Evolutionary conservation across 2,888 invertebrate species (phyloP).

Genomic region (Pseudoips prasinana): DNA sequence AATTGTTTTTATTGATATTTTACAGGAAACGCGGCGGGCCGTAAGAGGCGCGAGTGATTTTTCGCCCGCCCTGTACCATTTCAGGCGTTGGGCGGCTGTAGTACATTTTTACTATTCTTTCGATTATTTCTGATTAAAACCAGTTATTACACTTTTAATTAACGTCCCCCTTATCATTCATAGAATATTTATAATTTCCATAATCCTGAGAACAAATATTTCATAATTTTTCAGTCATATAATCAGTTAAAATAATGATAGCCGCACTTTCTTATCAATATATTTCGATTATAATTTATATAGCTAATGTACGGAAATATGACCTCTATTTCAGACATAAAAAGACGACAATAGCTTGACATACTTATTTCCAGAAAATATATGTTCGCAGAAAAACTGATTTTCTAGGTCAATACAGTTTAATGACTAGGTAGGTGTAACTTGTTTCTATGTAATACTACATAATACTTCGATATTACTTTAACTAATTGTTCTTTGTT

Average conservation of each 20-base stretch:
- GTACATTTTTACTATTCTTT: background rate
- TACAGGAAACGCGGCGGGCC: conserved; percentile 27
- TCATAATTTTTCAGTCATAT: too few species aligned
- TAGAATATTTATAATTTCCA: too few species aligned
- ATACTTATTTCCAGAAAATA: conserved; percentile 13
- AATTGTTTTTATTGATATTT: conserved; percentile 24
- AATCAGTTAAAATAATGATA: too few species aligned
- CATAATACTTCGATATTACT: too few species aligned
- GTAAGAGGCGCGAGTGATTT: conserved; percentile 35
- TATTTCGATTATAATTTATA: too few species aligned
- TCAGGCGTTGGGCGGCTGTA: conserved; percentile 51
- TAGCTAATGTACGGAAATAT: background rate
- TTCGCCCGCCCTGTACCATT: conserved; percentile 52
- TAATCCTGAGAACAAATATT: too few species aligned
- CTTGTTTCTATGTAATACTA: too few species aligned
- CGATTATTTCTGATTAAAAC: too few species aligned
- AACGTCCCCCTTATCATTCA: too few species aligned
- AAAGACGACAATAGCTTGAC: conserved; percentile 14
- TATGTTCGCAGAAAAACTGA: conserved; percentile 1
- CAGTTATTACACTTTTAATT: too few species aligned
- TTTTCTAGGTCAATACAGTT: conserved; percentile 41
- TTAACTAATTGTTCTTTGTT: too few species aligned
- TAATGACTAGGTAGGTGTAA: conserved; percentile 5
- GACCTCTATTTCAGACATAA: conserved; percentile 6
- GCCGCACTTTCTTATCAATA: too few species aligned